phyloP scores from a whole-genome alignment of 2,888 invertebrate genomes.

The Blastobasis lacticolella region DNA sequence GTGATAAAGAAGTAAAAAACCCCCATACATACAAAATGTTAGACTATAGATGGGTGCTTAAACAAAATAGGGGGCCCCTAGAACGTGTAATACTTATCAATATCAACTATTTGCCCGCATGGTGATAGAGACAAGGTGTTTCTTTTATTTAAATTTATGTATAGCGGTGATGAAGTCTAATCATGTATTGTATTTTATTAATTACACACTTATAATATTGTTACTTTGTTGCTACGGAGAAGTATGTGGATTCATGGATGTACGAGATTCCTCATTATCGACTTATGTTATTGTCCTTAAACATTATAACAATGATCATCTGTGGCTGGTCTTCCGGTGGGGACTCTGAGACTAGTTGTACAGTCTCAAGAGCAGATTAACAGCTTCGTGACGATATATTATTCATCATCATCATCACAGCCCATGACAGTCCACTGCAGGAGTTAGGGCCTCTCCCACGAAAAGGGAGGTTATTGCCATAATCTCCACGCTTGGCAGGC shows the following conservation, averaged over 20 bases:
- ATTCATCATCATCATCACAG: too few species aligned
- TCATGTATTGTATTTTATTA: too few species aligned
- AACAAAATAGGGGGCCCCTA: constrained; percentile 42
- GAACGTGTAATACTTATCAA: constrained; percentile 7
- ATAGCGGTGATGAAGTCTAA: too few species aligned
- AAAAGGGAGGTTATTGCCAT: too few species aligned
- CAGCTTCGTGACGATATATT: neutral
- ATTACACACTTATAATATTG: constrained; percentile 13
- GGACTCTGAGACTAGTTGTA: neutral
- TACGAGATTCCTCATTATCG: too few species aligned
- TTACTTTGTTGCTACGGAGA: neutral
- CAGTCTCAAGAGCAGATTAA: neutral
- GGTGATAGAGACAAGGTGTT: constrained; percentile 17
- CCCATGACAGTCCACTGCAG: too few species aligned
- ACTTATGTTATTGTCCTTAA: too few species aligned
- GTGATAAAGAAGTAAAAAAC: constrained; percentile 39
- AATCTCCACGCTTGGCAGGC: too few species aligned
- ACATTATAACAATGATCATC: too few species aligned
- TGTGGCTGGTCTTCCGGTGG: neutral
- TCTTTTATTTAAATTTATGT: too few species aligned
- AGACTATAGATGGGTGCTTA: constrained; percentile 17
- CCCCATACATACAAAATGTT: constrained; percentile 31
- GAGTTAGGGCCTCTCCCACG: too few species aligned
- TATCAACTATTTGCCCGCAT: constrained; percentile 31
- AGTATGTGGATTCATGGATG: too few species aligned